Evolutionary conservation across 2,113 vertebrate genomes (phyloP).

Genomic region (Ameiurus melas): DNA sequence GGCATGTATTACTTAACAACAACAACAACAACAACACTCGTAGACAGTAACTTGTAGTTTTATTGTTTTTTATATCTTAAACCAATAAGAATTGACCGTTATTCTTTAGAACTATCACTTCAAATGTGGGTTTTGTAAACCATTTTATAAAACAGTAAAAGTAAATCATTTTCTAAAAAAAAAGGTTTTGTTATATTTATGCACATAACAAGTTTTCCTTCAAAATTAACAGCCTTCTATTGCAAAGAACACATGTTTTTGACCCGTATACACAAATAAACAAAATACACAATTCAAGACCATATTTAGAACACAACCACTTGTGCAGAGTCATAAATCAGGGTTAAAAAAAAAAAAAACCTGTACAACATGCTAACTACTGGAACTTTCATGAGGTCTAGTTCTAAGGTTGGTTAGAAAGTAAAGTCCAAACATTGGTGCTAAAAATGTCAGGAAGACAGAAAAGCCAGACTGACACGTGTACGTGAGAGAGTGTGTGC

Average conservation of each 20-base stretch:
- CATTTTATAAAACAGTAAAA: background rate
- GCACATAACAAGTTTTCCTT: background rate
- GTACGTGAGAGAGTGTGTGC: background rate
- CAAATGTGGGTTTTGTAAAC: background rate
- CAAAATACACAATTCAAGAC: background rate
- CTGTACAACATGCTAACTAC: background rate
- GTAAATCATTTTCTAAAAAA: no score
- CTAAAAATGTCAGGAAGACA: background rate
- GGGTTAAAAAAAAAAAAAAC: background rate
- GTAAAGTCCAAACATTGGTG: background rate
- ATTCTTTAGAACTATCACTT: background rate
- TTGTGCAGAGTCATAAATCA: background rate
- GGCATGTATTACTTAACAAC: background rate
- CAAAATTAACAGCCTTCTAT: background rate
- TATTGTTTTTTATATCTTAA: background rate
- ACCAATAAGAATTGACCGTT: background rate
- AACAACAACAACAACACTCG: background rate
- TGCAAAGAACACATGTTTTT: background rate
- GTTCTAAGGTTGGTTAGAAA: background rate
- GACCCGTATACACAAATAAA: background rate
- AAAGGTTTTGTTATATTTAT: background rate
- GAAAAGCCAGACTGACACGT: background rate
- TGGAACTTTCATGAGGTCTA: background rate
- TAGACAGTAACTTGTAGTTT: background rate
- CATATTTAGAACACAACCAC: background rate